These are phyloP conservation scores for Percopsis transmontana DNA, from an alignment of 2,113 vertebrate species.

Conservation along the genomic window DNA sequence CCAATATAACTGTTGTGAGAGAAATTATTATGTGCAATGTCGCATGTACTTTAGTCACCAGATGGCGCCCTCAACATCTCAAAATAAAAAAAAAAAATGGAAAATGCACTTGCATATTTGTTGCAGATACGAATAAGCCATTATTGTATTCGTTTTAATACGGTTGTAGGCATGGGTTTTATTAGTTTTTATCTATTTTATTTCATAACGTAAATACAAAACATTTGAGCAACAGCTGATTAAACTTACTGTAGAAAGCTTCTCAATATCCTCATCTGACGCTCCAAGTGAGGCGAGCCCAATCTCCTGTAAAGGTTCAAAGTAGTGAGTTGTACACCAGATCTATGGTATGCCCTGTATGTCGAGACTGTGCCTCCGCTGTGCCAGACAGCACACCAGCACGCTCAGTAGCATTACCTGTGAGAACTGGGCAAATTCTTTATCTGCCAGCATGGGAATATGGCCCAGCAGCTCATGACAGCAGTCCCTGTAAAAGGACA, in stretches of 20 bases:
- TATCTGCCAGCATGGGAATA: slow-evolving; percentile 84
- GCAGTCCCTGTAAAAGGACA: slow-evolving; percentile 77
- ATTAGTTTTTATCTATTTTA: too few relatives aligned
- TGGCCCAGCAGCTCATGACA: slow-evolving; percentile 85
- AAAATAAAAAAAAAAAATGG: not conserved
- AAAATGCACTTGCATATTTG: too few relatives aligned
- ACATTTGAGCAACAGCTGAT: not conserved
- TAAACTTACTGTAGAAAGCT: slow-evolving; percentile 80
- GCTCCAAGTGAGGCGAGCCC: slow-evolving; percentile 85
- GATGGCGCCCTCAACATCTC: not conserved
- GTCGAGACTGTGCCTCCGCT: not conserved
- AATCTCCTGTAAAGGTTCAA: slow-evolving; percentile 77
- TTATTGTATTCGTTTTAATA: not conserved
- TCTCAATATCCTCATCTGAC: slow-evolving; percentile 86
- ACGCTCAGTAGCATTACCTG: slow-evolving; percentile 68
- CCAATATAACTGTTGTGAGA: slow-evolving; percentile 77
- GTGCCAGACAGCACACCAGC: slow-evolving; percentile 9
- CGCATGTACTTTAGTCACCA: not conserved
- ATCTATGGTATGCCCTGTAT: too few relatives aligned
- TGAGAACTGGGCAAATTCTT: slow-evolving; percentile 85
- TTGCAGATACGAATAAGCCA: too few relatives aligned
- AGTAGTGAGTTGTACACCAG: not conserved
- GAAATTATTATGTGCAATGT: not conserved
- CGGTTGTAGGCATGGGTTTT: too few relatives aligned
- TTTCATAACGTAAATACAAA: too few relatives aligned